Base-by-base conservation (phyloP, 1,140 invertebrate genomes). In the Steinernema feltiae region DNA sequence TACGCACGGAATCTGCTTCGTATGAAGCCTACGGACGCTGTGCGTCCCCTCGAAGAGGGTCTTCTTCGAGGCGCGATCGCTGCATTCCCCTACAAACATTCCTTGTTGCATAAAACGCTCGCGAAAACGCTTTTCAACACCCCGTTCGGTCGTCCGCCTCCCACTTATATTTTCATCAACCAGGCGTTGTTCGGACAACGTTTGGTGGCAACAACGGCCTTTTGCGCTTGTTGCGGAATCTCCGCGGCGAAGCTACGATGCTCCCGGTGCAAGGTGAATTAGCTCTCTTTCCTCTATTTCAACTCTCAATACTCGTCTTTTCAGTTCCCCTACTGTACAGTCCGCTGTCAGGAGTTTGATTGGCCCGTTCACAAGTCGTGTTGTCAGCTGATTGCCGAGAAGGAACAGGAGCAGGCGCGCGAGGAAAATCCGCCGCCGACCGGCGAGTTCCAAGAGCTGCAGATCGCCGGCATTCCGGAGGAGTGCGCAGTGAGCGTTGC, bases 361-460 rank as follows among this genome's bases (percentile, higher is more conserved):
- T 98, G 96, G 96, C 92, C 92, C 81, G 91, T 93, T 79, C 96
- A 99, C 87, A 98, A 98, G 88, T 95, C 95, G 86, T 87, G 88
- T 63, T 91, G 90, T 81, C n/a, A n/a, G n/a, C n/a, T n/a, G n/a
- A n/a, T n/a, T n/a, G n/a, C n/a, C n/a, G n/a, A n/a, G n/a, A n/a
- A n/a, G n/a, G n/a, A n/a, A n/a, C n/a, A n/a, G n/a, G n/a, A n/a
- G n/a, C n/a, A n/a, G n/a, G n/a, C n/a, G n/a, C n/a, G n/a, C n/a
- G n/a, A n/a, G n/a, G n/a, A n/a, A n/a, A n/a, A n/a, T n/a, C n/a
- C n/a, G n/a, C n/a, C n/a, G n/a, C n/a, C n/a, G n/a, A n/a, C n/a
- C n/a, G n/a, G n/a, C n/a, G n/a, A n/a, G n/a, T n/a, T n/a, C n/a
- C n/a, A n/a, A n/a, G n/a, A n/a, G n/a, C n/a, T n/a, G n/a, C n/a